phyloP scores from a whole-genome alignment of 2,797 vertebrate genomes.

The Intellagama lesueurii region DNA sequence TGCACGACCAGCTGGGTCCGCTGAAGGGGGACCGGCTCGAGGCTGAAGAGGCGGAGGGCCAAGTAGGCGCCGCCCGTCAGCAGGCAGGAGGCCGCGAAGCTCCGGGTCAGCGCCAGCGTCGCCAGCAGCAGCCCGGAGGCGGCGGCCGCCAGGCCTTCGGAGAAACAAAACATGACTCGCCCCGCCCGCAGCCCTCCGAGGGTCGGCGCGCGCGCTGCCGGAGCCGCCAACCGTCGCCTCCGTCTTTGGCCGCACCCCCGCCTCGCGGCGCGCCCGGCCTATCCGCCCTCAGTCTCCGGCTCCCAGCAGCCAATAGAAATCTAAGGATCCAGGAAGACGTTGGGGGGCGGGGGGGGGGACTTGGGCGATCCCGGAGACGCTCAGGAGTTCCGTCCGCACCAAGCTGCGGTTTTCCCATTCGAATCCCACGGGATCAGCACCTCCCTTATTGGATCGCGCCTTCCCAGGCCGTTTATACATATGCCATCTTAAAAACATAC shows the following conservation, averaged over 20 bases:
- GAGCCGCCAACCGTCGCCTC: accelerated
- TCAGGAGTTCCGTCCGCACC: no score
- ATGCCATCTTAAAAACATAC: no score
- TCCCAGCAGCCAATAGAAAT: not conserved
- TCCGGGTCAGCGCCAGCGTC: constrained; percentile 82
- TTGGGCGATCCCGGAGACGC: no score
- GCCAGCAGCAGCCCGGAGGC: constrained; percentile 81
- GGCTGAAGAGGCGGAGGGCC: constrained; percentile 82
- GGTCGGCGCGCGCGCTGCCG: not conserved
- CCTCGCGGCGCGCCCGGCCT: not conserved
- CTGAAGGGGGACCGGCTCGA: constrained; percentile 81
- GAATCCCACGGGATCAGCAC: no score
- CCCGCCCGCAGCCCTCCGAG: no score
- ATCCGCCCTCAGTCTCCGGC: not conserved
- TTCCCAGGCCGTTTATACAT: no score
- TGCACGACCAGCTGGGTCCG: constrained; percentile 83
- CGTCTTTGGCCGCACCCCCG: not conserved
- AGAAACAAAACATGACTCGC: constrained; percentile 84
- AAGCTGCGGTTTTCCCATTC: no score
- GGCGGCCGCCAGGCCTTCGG: constrained; percentile 78
- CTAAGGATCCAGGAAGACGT: not conserved
- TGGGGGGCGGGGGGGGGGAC: no score
- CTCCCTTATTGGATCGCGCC: no score
- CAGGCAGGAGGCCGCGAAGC: constrained; percentile 80
- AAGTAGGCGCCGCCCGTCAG: constrained; percentile 83